phyloP scores from a whole-genome alignment of 2,888 invertebrate genomes.

The Polyommatus iphigenia region DNA sequence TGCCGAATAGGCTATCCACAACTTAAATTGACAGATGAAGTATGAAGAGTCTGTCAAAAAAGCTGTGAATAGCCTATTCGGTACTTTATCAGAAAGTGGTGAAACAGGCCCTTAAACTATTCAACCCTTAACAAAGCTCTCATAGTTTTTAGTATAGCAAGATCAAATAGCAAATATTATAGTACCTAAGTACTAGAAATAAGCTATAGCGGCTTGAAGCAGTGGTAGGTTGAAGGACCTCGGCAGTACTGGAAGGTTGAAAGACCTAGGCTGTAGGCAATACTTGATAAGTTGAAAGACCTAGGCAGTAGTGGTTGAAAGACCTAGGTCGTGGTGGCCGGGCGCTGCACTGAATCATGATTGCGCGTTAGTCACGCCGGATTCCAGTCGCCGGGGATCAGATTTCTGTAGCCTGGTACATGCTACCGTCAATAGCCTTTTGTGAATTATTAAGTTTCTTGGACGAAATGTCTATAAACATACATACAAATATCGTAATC shows the following conservation, averaged over 20 bases:
- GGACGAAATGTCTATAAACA: not conserved
- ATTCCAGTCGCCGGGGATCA: constrained; percentile 33
- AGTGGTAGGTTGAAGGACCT: too few relatives aligned
- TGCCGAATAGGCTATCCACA: too few relatives aligned
- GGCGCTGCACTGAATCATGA: constrained; percentile 37
- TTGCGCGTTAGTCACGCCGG: constrained; percentile 63
- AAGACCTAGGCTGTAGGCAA: not conserved
- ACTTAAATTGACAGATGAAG: too few relatives aligned
- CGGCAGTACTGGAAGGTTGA: not conserved
- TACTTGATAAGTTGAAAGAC: constrained; percentile 8
- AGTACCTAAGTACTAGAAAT: too few relatives aligned
- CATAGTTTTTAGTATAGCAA: too few relatives aligned
- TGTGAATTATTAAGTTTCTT: constrained; percentile 5
- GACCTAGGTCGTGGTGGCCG: constrained; percentile 29
- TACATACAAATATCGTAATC: not conserved
- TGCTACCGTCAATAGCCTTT: not conserved
- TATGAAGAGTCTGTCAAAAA: too few relatives aligned
- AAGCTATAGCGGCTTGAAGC: too few relatives aligned
- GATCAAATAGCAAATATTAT: too few relatives aligned
- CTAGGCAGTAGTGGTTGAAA: constrained; percentile 24
- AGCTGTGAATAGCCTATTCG: too few relatives aligned
- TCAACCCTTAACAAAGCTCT: too few relatives aligned
- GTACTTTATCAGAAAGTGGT: too few relatives aligned
- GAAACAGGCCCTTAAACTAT: too few relatives aligned
- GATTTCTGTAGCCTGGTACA: constrained; percentile 30